A percentile compares a stretch with the other conserved stretches of the same genome.
Evolutionary conservation across 2,113 vertebrate genomes (phyloP).

Genomic region (Spilogale gracilis): DNA sequence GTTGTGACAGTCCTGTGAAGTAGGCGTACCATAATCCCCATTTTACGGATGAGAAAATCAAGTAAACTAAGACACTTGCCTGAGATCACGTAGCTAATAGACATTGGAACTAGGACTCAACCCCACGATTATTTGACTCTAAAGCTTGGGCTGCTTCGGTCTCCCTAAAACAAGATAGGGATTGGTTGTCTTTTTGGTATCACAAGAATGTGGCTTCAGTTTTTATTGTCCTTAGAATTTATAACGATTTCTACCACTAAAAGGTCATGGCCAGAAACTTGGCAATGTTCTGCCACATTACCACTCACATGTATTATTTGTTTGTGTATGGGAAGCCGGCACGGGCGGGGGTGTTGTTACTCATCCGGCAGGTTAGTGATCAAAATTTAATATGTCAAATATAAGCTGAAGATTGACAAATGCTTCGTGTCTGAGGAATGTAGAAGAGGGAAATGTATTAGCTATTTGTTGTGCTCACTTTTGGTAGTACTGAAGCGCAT

Average conservation of each 20-base stretch:
- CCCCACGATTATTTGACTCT: neutral
- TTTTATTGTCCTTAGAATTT: slow-evolving; percentile 60
- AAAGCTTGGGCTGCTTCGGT: slow-evolving; percentile 1
- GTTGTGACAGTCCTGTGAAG: neutral
- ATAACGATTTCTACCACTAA: neutral
- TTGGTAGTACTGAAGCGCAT: slow-evolving; percentile 56
- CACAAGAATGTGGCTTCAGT: neutral
- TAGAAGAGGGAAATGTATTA: slow-evolving; percentile 30
- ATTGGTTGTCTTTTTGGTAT: slow-evolving; percentile 25
- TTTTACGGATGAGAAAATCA: slow-evolving; percentile 31
- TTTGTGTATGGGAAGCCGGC: neutral
- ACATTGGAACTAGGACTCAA: neutral
- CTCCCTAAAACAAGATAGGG: neutral
- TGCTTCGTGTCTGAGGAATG: slow-evolving; percentile 47
- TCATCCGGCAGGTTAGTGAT: slow-evolving; percentile 10
- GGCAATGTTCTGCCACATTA: neutral
- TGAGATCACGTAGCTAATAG: neutral
- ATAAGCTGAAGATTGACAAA: slow-evolving; percentile 52
- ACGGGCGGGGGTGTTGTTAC: neutral
- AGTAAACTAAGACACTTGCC: neutral
- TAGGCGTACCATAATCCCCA: neutral
- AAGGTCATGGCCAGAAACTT: slow-evolving; percentile 25
- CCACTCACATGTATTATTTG: neutral
- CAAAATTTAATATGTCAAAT: slow-evolving; percentile 40
- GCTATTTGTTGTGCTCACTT: slow-evolving; percentile 37